Conservation (phyloP, 2,113 vertebrate genomes). For the Cromileptes altivelis region DNA sequence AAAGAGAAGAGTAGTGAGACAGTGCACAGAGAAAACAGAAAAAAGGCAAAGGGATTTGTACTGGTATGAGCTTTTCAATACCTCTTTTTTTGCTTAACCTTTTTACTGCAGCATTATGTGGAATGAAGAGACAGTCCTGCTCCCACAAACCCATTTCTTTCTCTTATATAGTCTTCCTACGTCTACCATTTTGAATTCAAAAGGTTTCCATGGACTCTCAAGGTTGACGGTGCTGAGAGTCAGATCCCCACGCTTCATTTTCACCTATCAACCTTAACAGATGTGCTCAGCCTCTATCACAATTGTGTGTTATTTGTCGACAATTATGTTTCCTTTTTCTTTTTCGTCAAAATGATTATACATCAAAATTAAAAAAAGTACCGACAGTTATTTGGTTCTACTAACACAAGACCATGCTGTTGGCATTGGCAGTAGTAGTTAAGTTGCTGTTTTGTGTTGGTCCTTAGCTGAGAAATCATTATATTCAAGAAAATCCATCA, state of each 20-base stretch:
- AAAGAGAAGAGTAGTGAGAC: conserved; percentile 74
- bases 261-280: conserved; percentile 49
- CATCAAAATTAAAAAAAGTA: not conserved
- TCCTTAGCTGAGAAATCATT: conserved; percentile 1
- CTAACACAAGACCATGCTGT: not conserved
- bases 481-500: conserved; percentile 20
- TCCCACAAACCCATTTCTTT: conserved; percentile 44
- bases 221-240: conserved; percentile 66
- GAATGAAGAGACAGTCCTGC: conserved; percentile 53
- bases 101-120: conserved; percentile 56
- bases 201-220: conserved; percentile 74
- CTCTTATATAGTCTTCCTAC: conserved; percentile 31
- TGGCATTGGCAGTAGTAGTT: not conserved
- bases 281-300: conserved; percentile 25
- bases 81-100: conserved; percentile 43
- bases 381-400: not conserved
- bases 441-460: not conserved
- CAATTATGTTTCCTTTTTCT: not conserved
- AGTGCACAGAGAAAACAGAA: conserved; percentile 56
- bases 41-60: conserved; percentile 64
- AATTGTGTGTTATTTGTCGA: conserved; percentile 31
- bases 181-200: conserved; percentile 63
- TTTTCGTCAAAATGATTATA: not conserved
- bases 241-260: conserved; percentile 52
- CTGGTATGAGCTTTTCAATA: conserved; percentile 60